phyloP scores from a whole-genome alignment of 2,113 vertebrate genomes.

The Pristiophorus japonicus region DNA sequence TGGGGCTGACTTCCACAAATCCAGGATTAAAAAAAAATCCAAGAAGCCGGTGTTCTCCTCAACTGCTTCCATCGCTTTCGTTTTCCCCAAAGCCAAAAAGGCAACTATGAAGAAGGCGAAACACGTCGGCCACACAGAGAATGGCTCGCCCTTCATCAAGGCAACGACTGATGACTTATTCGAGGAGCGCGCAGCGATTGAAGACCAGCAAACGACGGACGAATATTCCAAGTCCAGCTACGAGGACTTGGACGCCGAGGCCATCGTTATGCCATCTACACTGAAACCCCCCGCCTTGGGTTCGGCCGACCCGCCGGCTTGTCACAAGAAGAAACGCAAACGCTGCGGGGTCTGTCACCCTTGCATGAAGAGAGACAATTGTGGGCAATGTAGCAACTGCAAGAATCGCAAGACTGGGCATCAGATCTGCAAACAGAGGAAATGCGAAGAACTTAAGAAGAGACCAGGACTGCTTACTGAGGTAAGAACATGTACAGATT shows the following conservation, averaged over 20 bases:
- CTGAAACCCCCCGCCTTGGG: neutral
- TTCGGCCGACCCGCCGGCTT: slow-evolving; percentile 42
- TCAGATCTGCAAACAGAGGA: slow-evolving; percentile 80
- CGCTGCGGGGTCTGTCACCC: slow-evolving; percentile 71
- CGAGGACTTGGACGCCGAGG: slow-evolving; percentile 58
- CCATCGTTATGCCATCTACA: slow-evolving; percentile 43
- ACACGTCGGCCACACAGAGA: slow-evolving; percentile 25
- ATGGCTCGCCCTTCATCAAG: slow-evolving; percentile 45
- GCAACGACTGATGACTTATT: slow-evolving; percentile 46
- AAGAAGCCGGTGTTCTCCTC: neutral
- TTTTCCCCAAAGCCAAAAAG: slow-evolving; percentile 34
- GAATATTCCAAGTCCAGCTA: slow-evolving; percentile 52
- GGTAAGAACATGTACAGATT: slow-evolving; percentile 46
- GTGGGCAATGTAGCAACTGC: slow-evolving; percentile 73
- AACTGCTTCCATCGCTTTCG: neutral
- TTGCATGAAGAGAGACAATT: slow-evolving; percentile 70
- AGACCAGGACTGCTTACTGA: slow-evolving; percentile 46
- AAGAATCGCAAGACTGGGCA: slow-evolving; percentile 74
- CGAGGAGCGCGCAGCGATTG: slow-evolving; percentile 40
- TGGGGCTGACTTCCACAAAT: neutral
- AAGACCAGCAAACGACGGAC: slow-evolving; percentile 52
- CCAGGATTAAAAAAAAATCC: neutral
- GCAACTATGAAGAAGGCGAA: slow-evolving; percentile 38
- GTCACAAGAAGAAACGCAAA: slow-evolving; percentile 68
- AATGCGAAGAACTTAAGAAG: slow-evolving; percentile 72